These are phyloP conservation scores for Salvator merianae DNA, from an alignment of 2,113 vertebrate genomes.

Conservation along the genomic window DNA sequence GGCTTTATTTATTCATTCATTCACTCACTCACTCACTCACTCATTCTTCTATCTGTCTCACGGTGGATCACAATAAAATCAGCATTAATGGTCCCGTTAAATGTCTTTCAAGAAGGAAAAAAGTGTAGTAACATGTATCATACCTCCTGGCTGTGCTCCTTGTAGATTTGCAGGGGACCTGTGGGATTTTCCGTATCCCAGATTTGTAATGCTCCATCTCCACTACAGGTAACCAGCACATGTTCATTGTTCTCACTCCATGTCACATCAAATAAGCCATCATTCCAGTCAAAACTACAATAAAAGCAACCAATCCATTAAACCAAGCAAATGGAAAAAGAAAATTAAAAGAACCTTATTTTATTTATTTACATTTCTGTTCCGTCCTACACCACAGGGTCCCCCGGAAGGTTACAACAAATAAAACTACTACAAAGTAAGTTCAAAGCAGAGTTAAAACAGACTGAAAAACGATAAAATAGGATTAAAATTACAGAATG, in stretches of 20 bases:
- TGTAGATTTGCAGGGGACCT: constrained; percentile 85
- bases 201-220: constrained; percentile 92
- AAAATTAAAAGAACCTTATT: neutral
- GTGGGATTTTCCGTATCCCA: constrained; percentile 88
- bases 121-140: constrained; percentile 57
- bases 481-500: no score
- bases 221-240: constrained; percentile 86
- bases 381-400: no score
- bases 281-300: constrained; percentile 91
- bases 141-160: constrained; percentile 93
- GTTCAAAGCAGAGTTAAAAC: no score
- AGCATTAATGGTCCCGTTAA: neutral
- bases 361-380: no score
- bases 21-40: no score
- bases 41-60: no score
- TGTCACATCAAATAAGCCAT: constrained; percentile 91
- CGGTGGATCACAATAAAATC: no score
- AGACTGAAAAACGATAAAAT: no score
- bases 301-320: constrained; percentile 25
- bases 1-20: no score
- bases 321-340: neutral
- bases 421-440: no score
- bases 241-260: constrained; percentile 97
- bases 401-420: no score
- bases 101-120: neutral